Base-by-base conservation (phyloP, 2,113 vertebrate genomes). In the Synodontis membranacea region DNA sequence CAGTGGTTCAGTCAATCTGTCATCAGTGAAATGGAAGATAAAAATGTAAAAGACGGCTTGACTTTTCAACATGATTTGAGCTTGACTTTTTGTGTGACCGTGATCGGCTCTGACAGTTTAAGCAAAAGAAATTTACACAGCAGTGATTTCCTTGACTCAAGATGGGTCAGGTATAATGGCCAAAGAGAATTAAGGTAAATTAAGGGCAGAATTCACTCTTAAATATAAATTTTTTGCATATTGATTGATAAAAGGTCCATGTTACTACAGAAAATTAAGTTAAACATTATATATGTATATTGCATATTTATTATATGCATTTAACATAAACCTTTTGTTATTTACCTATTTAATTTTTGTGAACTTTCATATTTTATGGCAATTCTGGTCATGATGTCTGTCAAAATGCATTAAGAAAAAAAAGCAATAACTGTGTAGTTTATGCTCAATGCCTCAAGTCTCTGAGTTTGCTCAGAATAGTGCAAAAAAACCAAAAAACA, bases 11-110 rank as follows among this genome's bases (percentile, higher is more conserved):
- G 5, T 23, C 37, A 34, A 11, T 70, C 37, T 58, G 7, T 37
- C 50, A 74, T 84, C 34, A 84, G 28, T 56, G 44, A 83, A 83
- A 34, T 70, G 23, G 12, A 84, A 72, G 2, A 58, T 54, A 31
- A 34, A 50, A 72, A 54, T 28, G 48, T 54, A 19, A 4, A n/a
- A 83, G 31, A 84, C 42, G 48, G 44, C 23, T 42, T 4, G 3
- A 2, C 8, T 74, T 74, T 42, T 42, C 46, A 21, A 8, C 6
- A 9, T 70, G 44, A 34, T 68, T 70, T 83, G 9, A 39, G 31
- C n/a, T 42, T 58, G 6, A 50, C 42, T 28, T 39, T n/a, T 52
- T 58, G 23, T 74, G 66, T 70, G 46, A 83, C 64, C 74, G 15
- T 58, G 42, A 44, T 82, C 17, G 39, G 48, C 50, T 39, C 21